These are phyloP conservation scores for Bathynomus jamesi DNA, from an alignment of 1,140 invertebrate species.

Conservation along the genomic window DNA sequence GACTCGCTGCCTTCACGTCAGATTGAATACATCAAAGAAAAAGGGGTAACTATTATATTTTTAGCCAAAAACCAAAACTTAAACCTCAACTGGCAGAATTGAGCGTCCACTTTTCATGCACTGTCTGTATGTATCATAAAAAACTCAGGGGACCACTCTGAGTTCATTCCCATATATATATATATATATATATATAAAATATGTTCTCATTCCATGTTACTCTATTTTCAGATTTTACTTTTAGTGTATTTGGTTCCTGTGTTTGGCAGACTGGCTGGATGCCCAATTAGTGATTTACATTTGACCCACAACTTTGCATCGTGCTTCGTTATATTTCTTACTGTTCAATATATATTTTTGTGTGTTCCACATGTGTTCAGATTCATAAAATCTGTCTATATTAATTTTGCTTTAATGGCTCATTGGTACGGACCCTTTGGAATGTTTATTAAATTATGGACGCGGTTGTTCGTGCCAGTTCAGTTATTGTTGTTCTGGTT, in stretches of 20 bases:
- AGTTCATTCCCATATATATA: too few relatives aligned
- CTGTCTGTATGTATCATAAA: too few relatives aligned
- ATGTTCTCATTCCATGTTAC: too few relatives aligned
- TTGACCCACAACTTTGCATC: constrained; percentile 48
- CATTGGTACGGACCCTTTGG: constrained; percentile 43
- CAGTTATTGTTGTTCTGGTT: constrained; percentile 49
- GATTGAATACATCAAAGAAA: too few relatives aligned
- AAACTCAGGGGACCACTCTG: too few relatives aligned
- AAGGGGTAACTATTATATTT: too few relatives aligned
- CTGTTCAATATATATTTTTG: constrained; percentile 45
- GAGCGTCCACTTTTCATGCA: too few relatives aligned
- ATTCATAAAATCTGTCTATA: constrained; percentile 42
- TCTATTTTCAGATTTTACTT: constrained; percentile 40
- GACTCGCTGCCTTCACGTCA: too few relatives aligned
- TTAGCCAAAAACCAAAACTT: too few relatives aligned
- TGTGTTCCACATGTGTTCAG: constrained; percentile 45
- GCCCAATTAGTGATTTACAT: constrained; percentile 45
- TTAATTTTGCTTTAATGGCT: constrained; percentile 37
- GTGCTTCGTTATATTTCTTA: constrained; percentile 45
- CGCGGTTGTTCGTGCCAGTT: constrained; percentile 45
- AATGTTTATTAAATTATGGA: constrained; percentile 43
- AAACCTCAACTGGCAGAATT: too few relatives aligned
- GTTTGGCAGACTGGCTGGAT: constrained; percentile 45
- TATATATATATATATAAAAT: too few relatives aligned
- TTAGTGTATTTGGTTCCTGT: constrained; percentile 48